Conservation (phyloP, 2,888 invertebrate species). For the Caenorhabditis sinica region DNA sequence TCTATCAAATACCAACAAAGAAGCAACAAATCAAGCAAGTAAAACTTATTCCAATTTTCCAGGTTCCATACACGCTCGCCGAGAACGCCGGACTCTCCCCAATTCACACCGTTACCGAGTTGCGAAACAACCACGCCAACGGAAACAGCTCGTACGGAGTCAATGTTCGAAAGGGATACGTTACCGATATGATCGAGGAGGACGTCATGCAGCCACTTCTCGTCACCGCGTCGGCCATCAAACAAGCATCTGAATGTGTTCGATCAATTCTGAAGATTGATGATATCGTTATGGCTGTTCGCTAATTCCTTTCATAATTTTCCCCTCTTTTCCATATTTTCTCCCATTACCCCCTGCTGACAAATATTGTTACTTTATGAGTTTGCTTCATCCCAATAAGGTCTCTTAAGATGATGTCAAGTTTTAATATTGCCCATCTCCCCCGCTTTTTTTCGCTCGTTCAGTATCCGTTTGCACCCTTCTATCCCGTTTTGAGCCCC, state of each 20-base stretch:
- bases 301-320: slow-evolving; percentile 68
- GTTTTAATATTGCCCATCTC: slow-evolving; percentile 58
- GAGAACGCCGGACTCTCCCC: slow-evolving; percentile 95
- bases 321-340: slow-evolving; percentile 15
- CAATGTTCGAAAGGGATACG: slow-evolving; percentile 94
- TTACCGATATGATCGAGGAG: slow-evolving; percentile 97
- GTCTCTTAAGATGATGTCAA: slow-evolving; percentile 54
- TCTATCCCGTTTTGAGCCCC: slow-evolving; percentile 13
- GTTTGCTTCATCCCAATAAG: slow-evolving; percentile 46
- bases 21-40: too few relatives aligned
- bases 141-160: slow-evolving; percentile 93
- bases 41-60: slow-evolving; percentile 80
- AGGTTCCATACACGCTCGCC: slow-evolving; percentile 93
- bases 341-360: slow-evolving; percentile 25
- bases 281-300: slow-evolving; percentile 89
- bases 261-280: slow-evolving; percentile 99
- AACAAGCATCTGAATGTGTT: slow-evolving; percentile 96
- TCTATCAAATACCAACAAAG: too few relatives aligned
- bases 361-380: slow-evolving; percentile 56
- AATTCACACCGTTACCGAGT: slow-evolving; percentile 96
- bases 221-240: slow-evolving; percentile 94
- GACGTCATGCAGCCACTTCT: slow-evolving; percentile 97
- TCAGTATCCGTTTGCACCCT: slow-evolving; percentile 17
- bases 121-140: slow-evolving; percentile 94
- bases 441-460: slow-evolving; percentile 6